Base-by-base conservation (phyloP, 1,140 invertebrate genomes). In the Achatina immaculata region DNA sequence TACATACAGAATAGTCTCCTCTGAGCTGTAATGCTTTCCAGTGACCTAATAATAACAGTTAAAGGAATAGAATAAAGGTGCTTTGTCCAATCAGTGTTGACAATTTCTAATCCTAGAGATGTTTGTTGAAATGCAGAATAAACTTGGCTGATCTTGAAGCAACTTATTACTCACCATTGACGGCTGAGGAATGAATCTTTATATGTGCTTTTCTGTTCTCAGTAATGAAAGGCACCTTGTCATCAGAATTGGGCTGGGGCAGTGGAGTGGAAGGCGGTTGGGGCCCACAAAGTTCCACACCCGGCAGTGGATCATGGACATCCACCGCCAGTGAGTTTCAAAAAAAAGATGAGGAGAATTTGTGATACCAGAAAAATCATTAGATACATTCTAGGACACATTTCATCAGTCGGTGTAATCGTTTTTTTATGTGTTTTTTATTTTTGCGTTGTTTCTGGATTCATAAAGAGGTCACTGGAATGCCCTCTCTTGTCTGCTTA, bases 221-320 rank as follows among this genome's bases (percentile, higher is more conserved):
- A 78, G 76, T 78, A 42, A 68, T 78, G 76, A 78, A 78, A 68
- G 62, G 76, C 76, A 78, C 68, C 62, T 38, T 68, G 62, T 68
- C 76, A 45, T 78, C 76, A 78, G 76, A 78, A 24, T 62, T 78
- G 51, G 76, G 62, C 40, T 78, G 76, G 76, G 62, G 62, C 76
- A 78, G 48, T 78, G 76, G 62, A 78, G 62, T 24, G 68, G 76
- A 62, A 43, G 76, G 76, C 68, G 62, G 76, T 78, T 78, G 51
- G 62, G 76, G 38, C 76, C 76, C 68, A 42, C 74, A 78, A 45
- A 78, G 36, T 68, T 68, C 76, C 31, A 40, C 76, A 48, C 40
- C 76, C 68, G 40, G 76, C 65, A 78, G 76, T 78, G 76, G 76
- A 68, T 78, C 76, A 68, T 78, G 76, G 76, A 68, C 76, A 68